Evolutionary conservation across 2,113 vertebrate genomes (phyloP), one percentile per base, ranked within the genome.

Genomic region (Gulo gulo): DNA sequence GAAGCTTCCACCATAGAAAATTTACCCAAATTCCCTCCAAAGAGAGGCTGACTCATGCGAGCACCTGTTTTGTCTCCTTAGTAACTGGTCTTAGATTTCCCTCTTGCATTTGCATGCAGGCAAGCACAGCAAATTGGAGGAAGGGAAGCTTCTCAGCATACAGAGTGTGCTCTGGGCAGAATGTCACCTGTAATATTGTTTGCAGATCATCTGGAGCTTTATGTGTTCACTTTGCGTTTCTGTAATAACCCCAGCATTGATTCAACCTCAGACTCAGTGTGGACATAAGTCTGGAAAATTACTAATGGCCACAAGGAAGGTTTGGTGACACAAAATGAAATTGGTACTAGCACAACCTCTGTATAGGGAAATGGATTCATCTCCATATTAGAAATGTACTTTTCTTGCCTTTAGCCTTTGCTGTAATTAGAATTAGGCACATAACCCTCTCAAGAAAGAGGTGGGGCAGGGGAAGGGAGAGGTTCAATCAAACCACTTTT

Each of bases 1-100:
- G 26, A 98, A 96, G 93, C 88, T 98, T 98, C 90, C 9, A 87
- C 95, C 82, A 71, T 69, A 88, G 95, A 97, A 98, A 98, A 94
- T 94, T 93, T 98, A 97, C 67, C 96, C 97, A 97, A 94, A 96
- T 97, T 98, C 50, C 74, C 97, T 96, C 93, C 97, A 97, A 97
- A 97, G 97, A 97, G 74, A 98, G 96, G 92, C 93, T 98, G 98
- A 98, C 87, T 97, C 98, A 98, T 73, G 94, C 97, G 67, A 98
- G 92, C 98, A 98, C 97, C 98, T 98, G 98, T 98, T 98, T 98
- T 96, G 98, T 99, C 98, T 98, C 98, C 98, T 97, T 98, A 98
- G 99, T 98, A 99, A 99, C 98, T 97, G 97, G 98, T 97, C 98
- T 98, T 97, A 98, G 97, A 98, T 98, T 98, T 98, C 97, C 98